Evolutionary conservation across 2,888 invertebrate genomes (phyloP), one percentile per base, ranked within the genome.

Genomic region (Tricholauxania praeusta): DNA sequence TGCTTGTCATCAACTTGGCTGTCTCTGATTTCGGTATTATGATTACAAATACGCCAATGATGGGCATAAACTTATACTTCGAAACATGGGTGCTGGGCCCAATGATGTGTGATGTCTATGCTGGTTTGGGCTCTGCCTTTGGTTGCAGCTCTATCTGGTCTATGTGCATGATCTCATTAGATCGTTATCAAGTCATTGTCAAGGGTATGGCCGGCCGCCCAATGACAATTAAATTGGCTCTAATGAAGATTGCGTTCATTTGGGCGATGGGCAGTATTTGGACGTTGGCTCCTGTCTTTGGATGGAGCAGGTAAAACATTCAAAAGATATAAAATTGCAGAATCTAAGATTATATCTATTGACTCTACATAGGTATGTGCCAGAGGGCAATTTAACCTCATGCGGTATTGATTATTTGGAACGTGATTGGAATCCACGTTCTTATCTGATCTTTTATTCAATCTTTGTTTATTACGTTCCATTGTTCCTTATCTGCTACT

Each of bases 161-260:
- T 48, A 95, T 97, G 95, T 93, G 94, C 17, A 92, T 94, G 91
- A 96, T 97, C 80, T 94, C 97, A 72, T 91, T 96, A 82, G 97
- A 97, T 87, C 91, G 97, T 80, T 97, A 97, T 90, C 95, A 96
- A 86, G 97, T 97, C 73, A 97, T 97, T 84, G 96, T 97, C 53
- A 96, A 95, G 88, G 95, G 96, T 80, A 90, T 97, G 80, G 92
- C 95, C 70, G 96, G 94, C 15, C 92, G 93, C 81, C 95, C 95
- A 32, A 90, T 96, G 90, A 93, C 94, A 68, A 94, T 92, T 82
- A 94, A 93, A 80, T 92, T 93, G 77, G 94, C 95, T 55, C 87
- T 95, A 76, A 86, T 94, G 63, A 91, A 94, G 82, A 94, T 97
- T 78, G 86, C 94, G 6, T 89, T 91, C 55, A 93, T 96, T 77